A percentile compares a stretch with the other conserved stretches of the same genome.
Conservation (phyloP, 37 sponge, comb jelly and placozoan species). For the Beroe forskalii region DNA sequence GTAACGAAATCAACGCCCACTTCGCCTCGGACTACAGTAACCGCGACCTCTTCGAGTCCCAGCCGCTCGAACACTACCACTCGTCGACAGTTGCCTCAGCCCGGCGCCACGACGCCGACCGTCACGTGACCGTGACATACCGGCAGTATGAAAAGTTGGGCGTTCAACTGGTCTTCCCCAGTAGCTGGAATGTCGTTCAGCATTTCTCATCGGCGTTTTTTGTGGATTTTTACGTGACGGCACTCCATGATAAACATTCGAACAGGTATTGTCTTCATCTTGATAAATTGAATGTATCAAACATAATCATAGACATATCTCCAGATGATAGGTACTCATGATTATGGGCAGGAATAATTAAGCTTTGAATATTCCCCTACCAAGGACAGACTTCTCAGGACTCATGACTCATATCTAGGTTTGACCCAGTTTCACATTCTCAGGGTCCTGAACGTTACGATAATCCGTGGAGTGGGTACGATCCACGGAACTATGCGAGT, state of each 20-base stretch:
- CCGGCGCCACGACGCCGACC: not conserved
- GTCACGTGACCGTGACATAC: slow-evolving; percentile 6
- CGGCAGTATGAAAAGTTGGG: slow-evolving; percentile 11
- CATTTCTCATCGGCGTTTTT: not conserved
- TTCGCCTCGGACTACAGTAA: slow-evolving; percentile 48
- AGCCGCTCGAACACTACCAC: not conserved
- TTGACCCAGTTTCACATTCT: no score
- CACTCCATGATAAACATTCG: slow-evolving; percentile 53
- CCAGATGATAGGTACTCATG: not conserved
- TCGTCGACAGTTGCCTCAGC: not conserved
- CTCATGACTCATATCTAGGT: no score
- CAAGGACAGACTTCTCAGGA: not conserved
- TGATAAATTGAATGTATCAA: no score
- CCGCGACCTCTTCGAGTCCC: slow-evolving; percentile 4
- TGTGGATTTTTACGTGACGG: not conserved
- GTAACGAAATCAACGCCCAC: not conserved
- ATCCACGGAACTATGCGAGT: not conserved
- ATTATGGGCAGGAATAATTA: not conserved
- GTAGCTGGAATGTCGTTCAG: not conserved
- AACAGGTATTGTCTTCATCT: no score
- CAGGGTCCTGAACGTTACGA: slow-evolving; percentile 41
- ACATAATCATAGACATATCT: not conserved
- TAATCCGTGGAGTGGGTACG: not conserved
- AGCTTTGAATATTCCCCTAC: not conserved
- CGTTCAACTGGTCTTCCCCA: not conserved